Conservation (phyloP, 2,888 invertebrate genomes). For the Leptopterna dolabrata region DNA sequence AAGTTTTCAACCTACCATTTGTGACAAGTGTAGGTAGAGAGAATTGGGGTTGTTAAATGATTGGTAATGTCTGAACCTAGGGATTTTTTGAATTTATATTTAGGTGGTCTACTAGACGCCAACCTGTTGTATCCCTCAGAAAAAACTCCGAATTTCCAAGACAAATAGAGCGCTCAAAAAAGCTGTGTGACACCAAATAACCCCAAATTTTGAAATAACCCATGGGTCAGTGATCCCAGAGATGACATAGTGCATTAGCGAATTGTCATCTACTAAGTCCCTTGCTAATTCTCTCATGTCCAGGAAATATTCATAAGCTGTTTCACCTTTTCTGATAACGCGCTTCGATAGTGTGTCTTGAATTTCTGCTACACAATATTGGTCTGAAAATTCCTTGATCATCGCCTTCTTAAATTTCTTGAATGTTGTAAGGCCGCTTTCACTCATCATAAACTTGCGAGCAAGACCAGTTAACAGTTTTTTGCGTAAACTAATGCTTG, state of each 20-base stretch:
- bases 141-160: too few relatives aligned
- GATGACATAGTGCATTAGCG: neutral
- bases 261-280: neutral
- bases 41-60: too few relatives aligned
- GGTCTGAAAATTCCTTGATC: neutral
- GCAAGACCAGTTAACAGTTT: neutral
- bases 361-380: neutral
- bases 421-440: neutral
- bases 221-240: neutral
- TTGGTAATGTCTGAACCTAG: too few relatives aligned
- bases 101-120: too few relatives aligned
- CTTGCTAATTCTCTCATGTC: neutral
- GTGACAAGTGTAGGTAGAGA: too few relatives aligned
- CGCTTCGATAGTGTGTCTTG: neutral
- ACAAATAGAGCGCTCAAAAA: too few relatives aligned
- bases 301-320: neutral
- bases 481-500: neutral
- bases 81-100: too few relatives aligned
- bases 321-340: neutral
- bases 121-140: too few relatives aligned
- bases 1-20: too few relatives aligned
- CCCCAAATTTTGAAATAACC: too few relatives aligned
- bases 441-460: neutral
- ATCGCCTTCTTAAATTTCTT: neutral
- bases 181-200: too few relatives aligned